These are phyloP conservation scores for Anseranas semipalmata DNA, from an alignment of 2,113 vertebrate genomes.

Conservation along the genomic window DNA sequence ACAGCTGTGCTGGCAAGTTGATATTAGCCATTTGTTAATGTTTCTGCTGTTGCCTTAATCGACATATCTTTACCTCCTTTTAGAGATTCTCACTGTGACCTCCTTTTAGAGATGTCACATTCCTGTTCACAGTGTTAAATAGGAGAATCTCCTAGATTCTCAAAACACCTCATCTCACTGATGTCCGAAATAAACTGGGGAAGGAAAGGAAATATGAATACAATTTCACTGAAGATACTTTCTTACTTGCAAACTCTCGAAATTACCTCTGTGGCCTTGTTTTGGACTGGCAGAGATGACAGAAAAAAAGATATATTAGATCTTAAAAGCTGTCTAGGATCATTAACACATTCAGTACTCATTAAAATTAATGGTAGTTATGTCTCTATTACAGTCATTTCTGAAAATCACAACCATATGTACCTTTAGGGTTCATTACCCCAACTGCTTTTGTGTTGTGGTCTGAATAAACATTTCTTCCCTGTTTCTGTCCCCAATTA, in stretches of 20 bases:
- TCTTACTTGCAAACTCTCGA: neutral
- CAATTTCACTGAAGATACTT: neutral
- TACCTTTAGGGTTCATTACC: neutral
- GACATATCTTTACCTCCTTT: neutral
- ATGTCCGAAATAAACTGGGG: neutral
- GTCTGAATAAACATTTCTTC: slow-evolving; percentile 14
- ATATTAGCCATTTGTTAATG: neutral
- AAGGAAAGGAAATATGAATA: neutral
- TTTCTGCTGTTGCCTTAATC: neutral
- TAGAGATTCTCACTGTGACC: neutral
- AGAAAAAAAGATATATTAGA: neutral
- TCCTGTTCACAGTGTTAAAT: neutral
- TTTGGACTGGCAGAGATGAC: neutral
- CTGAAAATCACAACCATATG: neutral
- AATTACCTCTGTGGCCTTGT: neutral
- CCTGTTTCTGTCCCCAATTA: neutral
- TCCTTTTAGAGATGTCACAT: too few relatives aligned
- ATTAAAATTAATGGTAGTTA: slow-evolving; percentile 8
- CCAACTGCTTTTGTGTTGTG: neutral
- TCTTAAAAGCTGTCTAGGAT: neutral
- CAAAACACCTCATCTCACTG: neutral
- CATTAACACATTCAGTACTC: neutral
- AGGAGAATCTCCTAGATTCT: neutral
- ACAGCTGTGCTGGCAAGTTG: neutral
- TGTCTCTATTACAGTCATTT: neutral